phyloP scores from a whole-genome alignment of 1,140 invertebrate genomes.

The Achatina immaculata region DNA sequence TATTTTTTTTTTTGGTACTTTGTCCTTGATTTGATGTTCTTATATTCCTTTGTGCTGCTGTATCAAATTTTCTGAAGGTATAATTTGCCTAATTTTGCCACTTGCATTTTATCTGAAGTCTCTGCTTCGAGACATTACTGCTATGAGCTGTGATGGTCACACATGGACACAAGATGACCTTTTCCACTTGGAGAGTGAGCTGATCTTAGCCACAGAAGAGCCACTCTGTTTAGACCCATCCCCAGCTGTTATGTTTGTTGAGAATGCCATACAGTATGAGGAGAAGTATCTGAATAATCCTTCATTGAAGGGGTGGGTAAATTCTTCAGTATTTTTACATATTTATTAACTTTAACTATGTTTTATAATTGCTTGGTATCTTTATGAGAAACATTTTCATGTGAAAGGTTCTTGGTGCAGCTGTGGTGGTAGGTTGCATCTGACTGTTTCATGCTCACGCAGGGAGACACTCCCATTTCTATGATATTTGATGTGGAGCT shows the following conservation, averaged over 20 bases:
- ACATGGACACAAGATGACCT: constrained; percentile 83
- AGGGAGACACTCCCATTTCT: no score
- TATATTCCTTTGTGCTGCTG: no score
- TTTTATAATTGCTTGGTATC: no score
- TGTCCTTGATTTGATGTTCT: no score
- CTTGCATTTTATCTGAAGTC: constrained; percentile 70
- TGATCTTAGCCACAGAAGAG: constrained; percentile 85
- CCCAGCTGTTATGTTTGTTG: constrained; percentile 81
- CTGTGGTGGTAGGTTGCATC: no score
- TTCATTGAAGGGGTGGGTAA: constrained; percentile 77
- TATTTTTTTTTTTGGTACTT: no score
- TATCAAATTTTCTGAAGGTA: no score
- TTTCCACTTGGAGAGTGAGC: constrained; percentile 83
- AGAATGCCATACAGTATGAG: constrained; percentile 81
- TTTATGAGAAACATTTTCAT: no score
- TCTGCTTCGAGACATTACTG: constrained; percentile 80
- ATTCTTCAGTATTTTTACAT: not conserved
- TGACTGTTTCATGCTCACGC: no score
- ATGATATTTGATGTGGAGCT: no score
- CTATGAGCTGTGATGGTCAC: constrained; percentile 76
- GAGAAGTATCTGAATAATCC: constrained; percentile 82
- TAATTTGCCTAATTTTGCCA: no score
- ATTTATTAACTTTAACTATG: constrained; percentile 15
- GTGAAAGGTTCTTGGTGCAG: no score
- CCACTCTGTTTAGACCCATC: constrained; percentile 89